Percentiles rank a stretch among this genome's conserved stretches.
These are phyloP conservation scores for Microtus pennsylvanicus DNA, from an alignment of 2,113 vertebrate species.

Conservation along the genomic window DNA sequence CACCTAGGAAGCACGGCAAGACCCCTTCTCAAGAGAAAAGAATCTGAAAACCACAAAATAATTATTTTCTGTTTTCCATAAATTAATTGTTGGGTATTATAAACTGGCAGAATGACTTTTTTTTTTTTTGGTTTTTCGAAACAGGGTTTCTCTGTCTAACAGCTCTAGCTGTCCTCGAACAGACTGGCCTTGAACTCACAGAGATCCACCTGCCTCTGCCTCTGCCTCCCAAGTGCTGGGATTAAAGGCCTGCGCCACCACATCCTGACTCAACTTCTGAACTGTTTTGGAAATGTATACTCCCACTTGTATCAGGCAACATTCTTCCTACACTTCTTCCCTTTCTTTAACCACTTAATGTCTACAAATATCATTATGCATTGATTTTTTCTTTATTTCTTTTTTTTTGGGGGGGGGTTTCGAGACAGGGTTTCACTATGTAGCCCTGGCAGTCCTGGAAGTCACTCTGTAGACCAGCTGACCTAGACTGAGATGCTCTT, in stretches of 20 bases:
- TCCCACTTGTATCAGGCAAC: constrained; percentile 45
- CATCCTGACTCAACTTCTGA: not conserved
- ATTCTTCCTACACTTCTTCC: constrained; percentile 66
- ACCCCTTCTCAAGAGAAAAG: not conserved
- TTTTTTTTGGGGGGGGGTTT: too few relatives aligned
- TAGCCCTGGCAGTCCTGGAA: too few relatives aligned
- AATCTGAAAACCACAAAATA: not conserved
- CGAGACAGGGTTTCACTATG: too few relatives aligned
- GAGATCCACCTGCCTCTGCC: too few relatives aligned
- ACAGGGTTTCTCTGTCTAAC: too few relatives aligned
- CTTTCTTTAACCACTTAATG: constrained; percentile 50
- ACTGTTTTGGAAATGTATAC: constrained; percentile 65
- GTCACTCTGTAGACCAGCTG: too few relatives aligned
- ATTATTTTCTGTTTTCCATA: constrained; percentile 23
- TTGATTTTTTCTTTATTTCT: not conserved
- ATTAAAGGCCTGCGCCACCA: too few relatives aligned
- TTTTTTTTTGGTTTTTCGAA: too few relatives aligned
- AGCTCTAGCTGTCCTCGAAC: too few relatives aligned
- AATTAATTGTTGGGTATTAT: constrained; percentile 34
- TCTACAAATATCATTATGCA: not conserved
- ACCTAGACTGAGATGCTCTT: too few relatives aligned
- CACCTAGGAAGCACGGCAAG: not conserved
- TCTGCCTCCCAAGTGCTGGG: too few relatives aligned
- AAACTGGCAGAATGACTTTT: constrained; percentile 50
- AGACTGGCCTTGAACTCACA: too few relatives aligned